Conservation (phyloP, 2,888 invertebrate species). For the Leptopilina drosophilae region DNA sequence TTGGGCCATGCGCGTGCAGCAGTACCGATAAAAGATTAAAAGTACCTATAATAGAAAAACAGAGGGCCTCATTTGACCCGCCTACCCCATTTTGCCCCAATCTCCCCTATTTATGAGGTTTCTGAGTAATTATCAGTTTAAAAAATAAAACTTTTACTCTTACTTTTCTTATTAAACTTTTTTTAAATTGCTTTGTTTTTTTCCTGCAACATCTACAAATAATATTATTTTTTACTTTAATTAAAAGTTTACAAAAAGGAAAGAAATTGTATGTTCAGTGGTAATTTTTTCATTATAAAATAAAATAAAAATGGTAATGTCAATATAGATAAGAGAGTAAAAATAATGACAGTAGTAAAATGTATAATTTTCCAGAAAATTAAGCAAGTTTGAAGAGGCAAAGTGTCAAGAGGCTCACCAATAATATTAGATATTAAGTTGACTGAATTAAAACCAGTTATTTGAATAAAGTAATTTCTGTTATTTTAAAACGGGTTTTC, state of each 20-base stretch:
- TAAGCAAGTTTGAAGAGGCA: background rate
- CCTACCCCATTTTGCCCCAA: too few species aligned
- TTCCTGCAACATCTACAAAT: too few species aligned
- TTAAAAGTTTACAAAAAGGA: background rate
- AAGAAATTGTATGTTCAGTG: background rate
- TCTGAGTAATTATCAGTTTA: too few species aligned
- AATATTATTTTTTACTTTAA: background rate
- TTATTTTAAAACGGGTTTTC: background rate
- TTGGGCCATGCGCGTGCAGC: too few species aligned
- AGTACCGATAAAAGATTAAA: too few species aligned
- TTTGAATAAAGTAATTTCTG: background rate
- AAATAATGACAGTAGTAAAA: background rate
- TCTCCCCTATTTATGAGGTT: too few species aligned
- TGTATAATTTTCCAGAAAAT: constrained; percentile 7
- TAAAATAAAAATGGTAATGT: background rate
- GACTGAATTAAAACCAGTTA: background rate
- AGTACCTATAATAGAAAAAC: too few species aligned
- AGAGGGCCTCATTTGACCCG: too few species aligned
- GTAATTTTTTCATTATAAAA: background rate
- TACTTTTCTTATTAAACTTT: too few species aligned
- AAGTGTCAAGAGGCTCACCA: background rate
- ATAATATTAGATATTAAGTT: background rate
- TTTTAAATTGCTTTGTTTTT: too few species aligned
- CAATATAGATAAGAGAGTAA: background rate
- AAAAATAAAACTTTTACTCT: too few species aligned